These are phyloP conservation scores for Myotis planiceps DNA, from an alignment of 2,797 vertebrate genomes.

Conservation along the genomic window DNA sequence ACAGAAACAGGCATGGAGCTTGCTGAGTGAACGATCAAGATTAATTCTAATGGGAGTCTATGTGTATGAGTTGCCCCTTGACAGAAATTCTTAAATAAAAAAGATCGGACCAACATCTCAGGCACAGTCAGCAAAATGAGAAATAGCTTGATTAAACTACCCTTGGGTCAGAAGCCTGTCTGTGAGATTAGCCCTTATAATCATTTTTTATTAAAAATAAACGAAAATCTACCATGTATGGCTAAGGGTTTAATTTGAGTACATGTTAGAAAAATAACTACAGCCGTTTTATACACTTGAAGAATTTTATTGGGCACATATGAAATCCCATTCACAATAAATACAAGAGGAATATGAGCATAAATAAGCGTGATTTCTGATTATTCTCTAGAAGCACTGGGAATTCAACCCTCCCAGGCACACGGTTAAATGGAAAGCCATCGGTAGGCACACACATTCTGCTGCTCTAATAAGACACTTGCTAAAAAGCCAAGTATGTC, in stretches of 20 bases:
- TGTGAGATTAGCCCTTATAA: constrained; percentile 24
- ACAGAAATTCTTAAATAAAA: constrained; percentile 56
- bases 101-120: neutral
- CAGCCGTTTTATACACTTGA: neutral
- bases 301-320: neutral
- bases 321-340: constrained; percentile 17
- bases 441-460: neutral
- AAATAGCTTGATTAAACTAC: constrained; percentile 47
- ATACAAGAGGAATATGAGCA: constrained; percentile 2
- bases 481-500: neutral
- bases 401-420: neutral
- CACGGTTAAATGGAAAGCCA: neutral
- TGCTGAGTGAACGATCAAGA: constrained; percentile 32
- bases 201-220: constrained; percentile 30
- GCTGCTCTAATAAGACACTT: neutral
- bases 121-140: neutral
- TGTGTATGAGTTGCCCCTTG: constrained; percentile 47
- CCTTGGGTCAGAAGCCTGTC: neutral
- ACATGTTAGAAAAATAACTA: neutral
- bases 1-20: constrained; percentile 15
- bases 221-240: neutral
- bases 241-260: constrained; percentile 22
- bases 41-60: constrained; percentile 54
- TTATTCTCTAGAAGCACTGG: neutral
- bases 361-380: neutral